These are phyloP conservation scores for Philereme transversata DNA, from an alignment of 2,888 invertebrate species.

Conservation along the genomic window DNA sequence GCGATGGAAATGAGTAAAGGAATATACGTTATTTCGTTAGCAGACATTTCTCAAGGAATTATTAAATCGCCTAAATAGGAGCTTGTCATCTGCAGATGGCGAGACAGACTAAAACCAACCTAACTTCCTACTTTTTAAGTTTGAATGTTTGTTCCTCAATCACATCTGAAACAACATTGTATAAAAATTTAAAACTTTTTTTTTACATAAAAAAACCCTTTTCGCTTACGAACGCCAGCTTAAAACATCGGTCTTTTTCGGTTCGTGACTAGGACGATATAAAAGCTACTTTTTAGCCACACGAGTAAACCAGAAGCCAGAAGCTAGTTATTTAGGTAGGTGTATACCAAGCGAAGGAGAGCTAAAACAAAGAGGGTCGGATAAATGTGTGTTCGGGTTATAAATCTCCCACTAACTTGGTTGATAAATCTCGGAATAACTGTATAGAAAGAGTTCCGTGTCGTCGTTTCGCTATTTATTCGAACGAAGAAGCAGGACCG, in stretches of 20 bases:
- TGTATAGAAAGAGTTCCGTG: slow-evolving; percentile 57
- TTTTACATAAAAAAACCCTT: too few relatives aligned
- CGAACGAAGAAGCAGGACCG: slow-evolving; percentile 48
- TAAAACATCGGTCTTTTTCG: too few relatives aligned
- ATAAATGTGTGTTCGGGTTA: slow-evolving; percentile 55
- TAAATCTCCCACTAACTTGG: slow-evolving; percentile 56
- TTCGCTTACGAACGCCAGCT: too few relatives aligned
- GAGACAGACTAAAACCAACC: slow-evolving; percentile 34
- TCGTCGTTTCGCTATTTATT: slow-evolving; percentile 63
- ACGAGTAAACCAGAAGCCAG: too few relatives aligned
- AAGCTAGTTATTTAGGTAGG: slow-evolving; percentile 35
- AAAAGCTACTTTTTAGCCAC: too few relatives aligned
- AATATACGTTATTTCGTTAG: slow-evolving; percentile 1
- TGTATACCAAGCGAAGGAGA: slow-evolving; percentile 36
- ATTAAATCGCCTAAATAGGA: slow-evolving; percentile 33
- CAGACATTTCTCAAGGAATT: slow-evolving; percentile 19
- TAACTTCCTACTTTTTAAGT: slow-evolving; percentile 11
- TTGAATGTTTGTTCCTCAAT: too few relatives aligned
- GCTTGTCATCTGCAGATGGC: slow-evolving; percentile 38
- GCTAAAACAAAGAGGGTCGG: slow-evolving; percentile 51
- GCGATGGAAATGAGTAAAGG: slow-evolving; percentile 10
- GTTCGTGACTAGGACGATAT: too few relatives aligned
- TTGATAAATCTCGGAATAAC: slow-evolving; percentile 59
- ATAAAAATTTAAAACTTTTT: too few relatives aligned
- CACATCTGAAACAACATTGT: too few relatives aligned